Conservation (phyloP, 2,113 vertebrate species). For the Corythornis madagascariensis region DNA sequence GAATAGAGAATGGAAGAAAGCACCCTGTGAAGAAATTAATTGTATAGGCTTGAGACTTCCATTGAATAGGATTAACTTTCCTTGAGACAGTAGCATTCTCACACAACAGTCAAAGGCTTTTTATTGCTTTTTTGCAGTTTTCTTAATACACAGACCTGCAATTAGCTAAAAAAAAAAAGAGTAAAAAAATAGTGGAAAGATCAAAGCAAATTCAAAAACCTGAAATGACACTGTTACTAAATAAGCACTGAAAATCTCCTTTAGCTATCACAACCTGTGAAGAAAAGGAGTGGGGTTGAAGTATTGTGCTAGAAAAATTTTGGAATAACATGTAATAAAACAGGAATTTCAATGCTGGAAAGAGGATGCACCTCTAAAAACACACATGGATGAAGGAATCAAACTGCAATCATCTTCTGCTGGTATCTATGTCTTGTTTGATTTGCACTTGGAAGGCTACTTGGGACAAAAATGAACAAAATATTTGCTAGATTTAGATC, state of each 20-base stretch:
- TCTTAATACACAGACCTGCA: background rate
- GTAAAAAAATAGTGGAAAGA: background rate
- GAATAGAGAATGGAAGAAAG: constrained; percentile 43
- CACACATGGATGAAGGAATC: background rate
- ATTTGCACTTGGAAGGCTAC: background rate
- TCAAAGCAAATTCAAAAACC: constrained; percentile 15
- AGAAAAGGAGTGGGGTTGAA: background rate
- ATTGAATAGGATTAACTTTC: constrained; percentile 41
- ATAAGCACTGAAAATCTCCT: background rate
- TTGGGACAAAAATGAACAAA: background rate
- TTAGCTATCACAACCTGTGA: background rate
- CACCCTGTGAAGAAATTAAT: constrained; percentile 40
- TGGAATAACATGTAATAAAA: background rate
- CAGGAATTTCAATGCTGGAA: background rate
- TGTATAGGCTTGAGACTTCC: constrained; percentile 11
- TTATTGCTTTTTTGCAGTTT: constrained; percentile 19
- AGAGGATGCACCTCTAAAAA: background rate
- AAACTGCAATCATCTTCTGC: background rate
- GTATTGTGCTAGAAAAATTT: background rate
- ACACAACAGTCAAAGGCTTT: constrained; percentile 17
- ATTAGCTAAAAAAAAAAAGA: background rate
- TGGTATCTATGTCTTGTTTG: background rate
- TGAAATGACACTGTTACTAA: constrained; percentile 9
- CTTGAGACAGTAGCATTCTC: constrained; percentile 43
- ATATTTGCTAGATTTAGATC: background rate